A percentile compares a stretch with the other conserved stretches of the same genome.
These are phyloP conservation scores for Dasysyrphus tricinctus DNA, from an alignment of 2,888 invertebrate species.

Conservation along the genomic window DNA sequence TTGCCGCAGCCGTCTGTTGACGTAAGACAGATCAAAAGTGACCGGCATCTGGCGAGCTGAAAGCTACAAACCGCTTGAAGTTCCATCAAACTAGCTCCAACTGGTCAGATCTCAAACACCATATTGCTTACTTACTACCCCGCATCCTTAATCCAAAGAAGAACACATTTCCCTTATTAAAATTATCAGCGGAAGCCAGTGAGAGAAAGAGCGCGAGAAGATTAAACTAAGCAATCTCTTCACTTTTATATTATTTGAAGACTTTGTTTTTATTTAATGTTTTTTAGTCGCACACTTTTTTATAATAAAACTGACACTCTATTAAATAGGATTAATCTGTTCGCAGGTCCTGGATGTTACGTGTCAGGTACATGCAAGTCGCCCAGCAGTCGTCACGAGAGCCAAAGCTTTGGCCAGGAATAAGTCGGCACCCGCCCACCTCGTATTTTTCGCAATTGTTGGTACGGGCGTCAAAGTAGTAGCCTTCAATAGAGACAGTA, in stretches of 20 bases:
- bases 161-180: conserved; percentile 1
- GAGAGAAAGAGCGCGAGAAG: not conserved
- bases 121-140: conserved; percentile 42
- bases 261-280: not conserved
- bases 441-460: conserved; percentile 80
- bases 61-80: conserved; percentile 43
- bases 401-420: conserved; percentile 81
- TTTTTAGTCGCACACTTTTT: not conserved
- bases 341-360: conserved; percentile 79
- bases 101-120: conserved; percentile 47
- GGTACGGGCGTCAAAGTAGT: conserved; percentile 79
- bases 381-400: conserved; percentile 79
- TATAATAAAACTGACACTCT: not conserved
- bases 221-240: not conserved
- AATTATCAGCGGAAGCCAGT: not conserved
- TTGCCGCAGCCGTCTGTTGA: conserved; percentile 26
- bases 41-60: conserved; percentile 23
- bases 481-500: conserved; percentile 82
- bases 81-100: conserved; percentile 67
- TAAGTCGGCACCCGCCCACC: conserved; percentile 80
- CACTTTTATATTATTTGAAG: not conserved
- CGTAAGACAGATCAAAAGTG: conserved; percentile 47
- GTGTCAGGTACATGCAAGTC: conserved; percentile 79
- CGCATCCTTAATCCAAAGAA: conserved; percentile 50
- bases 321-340: conserved; percentile 44